Base-by-base conservation (phyloP, 2,888 invertebrate species). In the Acanthococcus lagerstroemiae region DNA sequence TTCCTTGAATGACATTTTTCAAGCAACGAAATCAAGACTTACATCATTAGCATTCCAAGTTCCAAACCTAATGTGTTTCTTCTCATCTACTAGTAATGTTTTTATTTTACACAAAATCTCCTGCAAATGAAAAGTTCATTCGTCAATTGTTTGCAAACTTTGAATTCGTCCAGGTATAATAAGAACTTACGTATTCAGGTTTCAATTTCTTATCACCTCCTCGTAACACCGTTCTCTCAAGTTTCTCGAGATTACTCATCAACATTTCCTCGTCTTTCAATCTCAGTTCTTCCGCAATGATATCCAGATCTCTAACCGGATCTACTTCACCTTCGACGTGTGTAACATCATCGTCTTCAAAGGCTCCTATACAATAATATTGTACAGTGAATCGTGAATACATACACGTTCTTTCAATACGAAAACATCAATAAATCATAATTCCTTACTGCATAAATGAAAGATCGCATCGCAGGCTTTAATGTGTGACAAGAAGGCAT, bases 321-420 rank as follows among this genome's bases (percentile, higher is more conserved):
- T 99, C 88, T 2, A 99, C 95, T 69, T 99, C 97, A 0, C 99
- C 99, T 77, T 99, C 99, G 0, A 99, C 88, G 76, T 99, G 99
- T 56, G 92, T 95, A 0, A 99, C 95, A 74, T 96, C 95, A 66
- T 94, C 92, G 74, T 96, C 95, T 70, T 96, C 96, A 76, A 99
- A 99, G 7, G 93, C 95, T 74, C 94, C 94, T 94, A 73, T 7
- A 37, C 12, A 37, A 37, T 37, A 12, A 37, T 37, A 12, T 12
- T 7, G 37, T 37, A 9, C 12, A 37, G 7, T 7, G 12, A 37
- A 12, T 37, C 37, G 7, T 7, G 37, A 37, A 37, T 37, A 9
- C 37, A 7, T n/a, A n/a, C n/a, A n/a, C n/a, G n/a, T n/a, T n/a
- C n/a, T n/a, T n/a, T n/a, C n/a, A n/a, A n/a, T n/a, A n/a, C n/a